A percentile compares a stretch with the other conserved stretches of the same genome.
Evolutionary conservation across 2,797 vertebrate species (phyloP).

Genomic region (Enteromius thamalakanensis): DNA sequence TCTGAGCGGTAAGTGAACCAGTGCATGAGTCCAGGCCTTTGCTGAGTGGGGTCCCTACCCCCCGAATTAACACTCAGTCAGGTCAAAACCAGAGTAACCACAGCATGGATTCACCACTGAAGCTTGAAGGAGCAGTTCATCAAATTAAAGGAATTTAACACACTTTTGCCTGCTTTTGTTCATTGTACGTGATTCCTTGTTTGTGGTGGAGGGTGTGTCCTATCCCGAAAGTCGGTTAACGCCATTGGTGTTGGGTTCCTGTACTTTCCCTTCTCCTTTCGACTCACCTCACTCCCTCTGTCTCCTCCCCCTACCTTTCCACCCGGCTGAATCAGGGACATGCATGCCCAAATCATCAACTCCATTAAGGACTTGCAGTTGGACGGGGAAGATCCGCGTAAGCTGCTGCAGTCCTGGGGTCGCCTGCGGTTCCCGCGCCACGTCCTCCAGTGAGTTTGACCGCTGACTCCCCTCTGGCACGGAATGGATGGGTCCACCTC

Average conservation of each 20-base stretch:
- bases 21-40: conserved; percentile 57
- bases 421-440: conserved; percentile 87
- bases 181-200: conserved; percentile 16
- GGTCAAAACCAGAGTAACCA: conserved; percentile 40
- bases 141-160: conserved; percentile 14
- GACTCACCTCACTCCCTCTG: conserved; percentile 37
- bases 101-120: conserved; percentile 71
- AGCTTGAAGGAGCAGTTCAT: conserved; percentile 20
- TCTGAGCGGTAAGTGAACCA: conserved; percentile 71
- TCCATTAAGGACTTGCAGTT: conserved; percentile 96
- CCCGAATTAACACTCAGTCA: conserved; percentile 1
- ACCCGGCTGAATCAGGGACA: conserved; percentile 82
- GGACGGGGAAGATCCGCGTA: conserved; percentile 93
- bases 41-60: conserved; percentile 16
- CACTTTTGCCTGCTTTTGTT: conserved; percentile 9
- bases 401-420: conserved; percentile 91
- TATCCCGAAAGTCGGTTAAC: conserved; percentile 64
- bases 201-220: conserved; percentile 58
- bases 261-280: conserved; percentile 58
- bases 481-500: neutral
- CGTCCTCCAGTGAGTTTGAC: conserved; percentile 90
- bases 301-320: conserved; percentile 50
- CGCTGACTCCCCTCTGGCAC: conserved; percentile 43
- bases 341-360: conserved; percentile 97
- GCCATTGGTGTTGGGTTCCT: conserved; percentile 60